Evolutionary conservation across 2,797 vertebrate species (phyloP).

Genomic region (Thripadectes ignobilis): DNA sequence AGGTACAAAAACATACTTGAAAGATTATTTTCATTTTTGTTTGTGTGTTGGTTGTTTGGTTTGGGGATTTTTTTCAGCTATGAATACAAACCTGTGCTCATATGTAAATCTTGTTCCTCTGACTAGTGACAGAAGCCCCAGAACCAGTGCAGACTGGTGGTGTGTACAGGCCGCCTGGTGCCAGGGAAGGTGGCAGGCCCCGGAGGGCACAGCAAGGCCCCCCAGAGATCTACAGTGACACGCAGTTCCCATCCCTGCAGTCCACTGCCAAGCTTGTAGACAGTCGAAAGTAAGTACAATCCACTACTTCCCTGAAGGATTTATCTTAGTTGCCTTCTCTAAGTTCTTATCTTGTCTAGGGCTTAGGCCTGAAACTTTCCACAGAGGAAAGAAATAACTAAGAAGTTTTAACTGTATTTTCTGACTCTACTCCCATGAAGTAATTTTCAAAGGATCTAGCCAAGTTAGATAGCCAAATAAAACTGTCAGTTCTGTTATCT

Average conservation of each 20-base stretch:
- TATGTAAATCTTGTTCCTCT: background rate
- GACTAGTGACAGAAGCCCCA: slow-evolving; percentile 82
- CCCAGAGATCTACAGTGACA: slow-evolving; percentile 93
- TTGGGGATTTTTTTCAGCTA: background rate
- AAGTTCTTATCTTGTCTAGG: background rate
- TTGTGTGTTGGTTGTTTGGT: background rate
- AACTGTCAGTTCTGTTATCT: background rate
- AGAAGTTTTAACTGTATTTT: background rate
- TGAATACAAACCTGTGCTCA: background rate
- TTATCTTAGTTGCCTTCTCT: background rate
- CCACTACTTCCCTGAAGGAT: background rate
- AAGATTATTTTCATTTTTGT: background rate
- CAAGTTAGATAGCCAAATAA: background rate
- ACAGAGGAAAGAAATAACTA: background rate
- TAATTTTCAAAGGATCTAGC: background rate
- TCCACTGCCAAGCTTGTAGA: slow-evolving; percentile 95
- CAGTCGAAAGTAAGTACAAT: slow-evolving; percentile 89
- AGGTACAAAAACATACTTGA: background rate
- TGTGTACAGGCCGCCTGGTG: slow-evolving; percentile 94
- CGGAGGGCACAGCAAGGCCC: slow-evolving; percentile 87
- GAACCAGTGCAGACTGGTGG: slow-evolving; percentile 87
- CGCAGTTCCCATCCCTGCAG: slow-evolving; percentile 94
- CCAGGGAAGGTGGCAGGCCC: slow-evolving; percentile 82
- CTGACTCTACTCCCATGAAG: background rate
- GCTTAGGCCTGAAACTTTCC: background rate